phyloP scores from a whole-genome alignment of 92 coral and sea anemone genomes.

The Nematostella vectensis region DNA sequence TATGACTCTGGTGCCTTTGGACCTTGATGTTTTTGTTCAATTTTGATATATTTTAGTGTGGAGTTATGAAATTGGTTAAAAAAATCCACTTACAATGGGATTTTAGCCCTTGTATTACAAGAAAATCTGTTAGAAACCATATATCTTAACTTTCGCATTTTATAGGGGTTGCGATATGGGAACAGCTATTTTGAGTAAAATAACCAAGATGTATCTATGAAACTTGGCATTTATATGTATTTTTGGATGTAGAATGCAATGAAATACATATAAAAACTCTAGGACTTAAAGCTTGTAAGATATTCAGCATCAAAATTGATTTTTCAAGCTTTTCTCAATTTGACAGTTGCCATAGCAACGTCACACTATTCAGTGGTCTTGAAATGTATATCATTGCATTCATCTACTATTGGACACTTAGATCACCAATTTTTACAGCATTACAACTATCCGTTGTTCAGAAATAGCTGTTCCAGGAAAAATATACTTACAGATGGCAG shows the following conservation, averaged over 20 bases:
- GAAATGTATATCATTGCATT: not conserved
- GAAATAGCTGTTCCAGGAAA: conserved; percentile 1
- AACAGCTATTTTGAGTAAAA: not conserved
- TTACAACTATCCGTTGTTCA: not conserved
- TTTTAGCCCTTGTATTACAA: not conserved
- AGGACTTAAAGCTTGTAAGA: not conserved
- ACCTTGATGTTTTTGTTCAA: not conserved
- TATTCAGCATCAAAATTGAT: not conserved
- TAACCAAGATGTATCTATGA: not conserved
- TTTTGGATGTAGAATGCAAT: conserved; percentile 1
- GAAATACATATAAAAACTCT: not conserved
- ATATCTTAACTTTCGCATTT: not conserved
- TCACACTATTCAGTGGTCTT: not conserved
- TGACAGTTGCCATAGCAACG: conserved; percentile 2
- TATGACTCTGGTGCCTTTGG: conserved; percentile 40
- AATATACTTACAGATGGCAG: not conserved
- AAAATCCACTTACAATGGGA: not conserved
- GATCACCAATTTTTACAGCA: not conserved
- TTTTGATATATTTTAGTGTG: not conserved
- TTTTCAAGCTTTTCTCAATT: not conserved
- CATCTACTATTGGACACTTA: not conserved
- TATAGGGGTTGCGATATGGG: not conserved
- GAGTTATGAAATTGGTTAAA: not conserved
- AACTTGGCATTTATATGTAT: not conserved
- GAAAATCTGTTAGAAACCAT: not conserved